phyloP scores from a whole-genome alignment of 2,113 vertebrate species.

The Helogale parvula region DNA sequence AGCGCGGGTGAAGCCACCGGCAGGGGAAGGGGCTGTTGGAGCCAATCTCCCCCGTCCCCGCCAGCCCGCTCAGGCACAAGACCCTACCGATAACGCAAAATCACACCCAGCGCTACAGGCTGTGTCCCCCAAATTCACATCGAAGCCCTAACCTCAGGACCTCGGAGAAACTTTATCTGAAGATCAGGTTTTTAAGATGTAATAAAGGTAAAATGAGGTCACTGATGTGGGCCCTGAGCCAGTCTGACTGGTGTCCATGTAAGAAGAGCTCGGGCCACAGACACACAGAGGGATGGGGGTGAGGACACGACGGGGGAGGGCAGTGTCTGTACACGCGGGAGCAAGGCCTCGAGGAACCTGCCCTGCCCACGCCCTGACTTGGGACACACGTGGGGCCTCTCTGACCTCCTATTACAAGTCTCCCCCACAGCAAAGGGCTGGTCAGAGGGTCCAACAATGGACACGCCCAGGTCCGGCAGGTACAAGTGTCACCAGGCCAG shows the following conservation, averaged over 20 bases:
- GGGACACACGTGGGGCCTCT: too few relatives aligned
- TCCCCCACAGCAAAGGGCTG: background rate
- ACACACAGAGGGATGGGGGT: fast-evolving
- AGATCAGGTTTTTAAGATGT: background rate
- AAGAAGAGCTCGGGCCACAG: background rate
- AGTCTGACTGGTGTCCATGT: background rate
- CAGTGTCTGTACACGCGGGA: fast-evolving
- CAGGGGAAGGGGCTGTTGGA: background rate
- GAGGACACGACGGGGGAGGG: too few relatives aligned
- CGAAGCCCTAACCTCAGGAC: too few relatives aligned
- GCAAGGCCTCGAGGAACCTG: background rate
- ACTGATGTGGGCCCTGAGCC: background rate
- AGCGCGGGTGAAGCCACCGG: background rate
- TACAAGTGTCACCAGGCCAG: background rate
- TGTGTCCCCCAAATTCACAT: background rate
- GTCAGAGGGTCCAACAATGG: fast-evolving
- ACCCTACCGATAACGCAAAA: fast-evolving
- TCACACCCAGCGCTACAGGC: fast-evolving
- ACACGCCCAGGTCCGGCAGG: fast-evolving
- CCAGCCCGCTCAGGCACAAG: too few relatives aligned
- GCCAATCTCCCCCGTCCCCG: background rate
- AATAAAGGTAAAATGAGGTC: background rate
- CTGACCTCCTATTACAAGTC: background rate
- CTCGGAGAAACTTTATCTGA: background rate
- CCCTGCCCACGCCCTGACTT: background rate